Evolutionary conservation across 2,113 vertebrate species (phyloP).

Genomic region (Prochilodus magdalenae): DNA sequence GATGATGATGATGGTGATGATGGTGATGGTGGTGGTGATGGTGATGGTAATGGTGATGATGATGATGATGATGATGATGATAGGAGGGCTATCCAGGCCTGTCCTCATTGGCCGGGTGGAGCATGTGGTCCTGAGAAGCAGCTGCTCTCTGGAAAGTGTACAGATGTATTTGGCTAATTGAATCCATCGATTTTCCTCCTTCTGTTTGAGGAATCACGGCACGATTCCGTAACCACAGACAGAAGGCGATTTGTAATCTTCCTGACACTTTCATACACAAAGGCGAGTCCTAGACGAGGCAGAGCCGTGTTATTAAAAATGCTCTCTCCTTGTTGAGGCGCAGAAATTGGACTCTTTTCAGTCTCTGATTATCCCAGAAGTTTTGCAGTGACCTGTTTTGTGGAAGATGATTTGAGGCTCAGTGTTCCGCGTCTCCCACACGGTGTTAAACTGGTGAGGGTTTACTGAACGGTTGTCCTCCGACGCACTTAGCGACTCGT

Average conservation of each 20-base stretch:
- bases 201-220: neutral
- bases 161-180: neutral
- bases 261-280: constrained; percentile 19
- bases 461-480: no score
- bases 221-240: neutral
- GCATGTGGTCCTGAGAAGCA: neutral
- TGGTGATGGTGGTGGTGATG: no score
- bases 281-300: neutral
- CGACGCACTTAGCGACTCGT: no score
- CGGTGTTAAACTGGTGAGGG: neutral
- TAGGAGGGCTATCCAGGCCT: neutral
- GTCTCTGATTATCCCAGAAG: neutral
- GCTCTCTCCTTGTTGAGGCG: neutral
- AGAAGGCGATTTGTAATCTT: constrained; percentile 14
- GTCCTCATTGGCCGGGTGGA: neutral
- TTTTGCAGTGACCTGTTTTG: neutral
- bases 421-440: neutral
- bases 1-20: no score
- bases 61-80: no score
- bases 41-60: no score
- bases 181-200: constrained; percentile 15
- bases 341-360: constrained; percentile 11
- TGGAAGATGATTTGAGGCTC: neutral
- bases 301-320: neutral
- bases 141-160: neutral